Base-by-base conservation (phyloP, 2,888 invertebrate genomes). In the Anaspis maculata region DNA sequence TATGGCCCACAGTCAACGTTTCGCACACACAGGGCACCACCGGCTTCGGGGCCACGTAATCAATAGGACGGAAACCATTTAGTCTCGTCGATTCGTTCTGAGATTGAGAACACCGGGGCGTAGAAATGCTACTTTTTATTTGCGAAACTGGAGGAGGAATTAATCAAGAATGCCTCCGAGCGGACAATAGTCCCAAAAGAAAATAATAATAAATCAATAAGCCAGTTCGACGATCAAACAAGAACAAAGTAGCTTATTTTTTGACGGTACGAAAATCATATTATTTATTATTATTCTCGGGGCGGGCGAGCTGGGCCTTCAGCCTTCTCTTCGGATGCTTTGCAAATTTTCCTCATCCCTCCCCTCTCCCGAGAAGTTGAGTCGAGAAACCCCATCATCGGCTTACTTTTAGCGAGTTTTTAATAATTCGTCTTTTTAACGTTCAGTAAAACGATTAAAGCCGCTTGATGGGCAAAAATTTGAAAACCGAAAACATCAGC, bases 201-300 rank as follows among this genome's bases (percentile, higher is more conserved):
- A 49, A 41, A 49, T 49, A 51, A 51, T 46, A 49, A 48, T 51
- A 49, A 51, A 51, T 51, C 51, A 49, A 51, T 51, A 46, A 48
- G 41, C 44, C 38, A 35, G 44, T 46, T 46, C 46, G 43, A 46
- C 37, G 36, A 48, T 46, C 41, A 45, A 46, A 44, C 36, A 39
- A 19, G 40, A 45, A 44, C 44, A 41, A 45, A 45, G 45, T 37
- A 34, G 37, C 38, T 41, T 45, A 44, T 25, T 32, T 26, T 34
- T 40, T 27, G 33, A 34, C 27, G 28, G 31, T 34, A 31, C 25
- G 19, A 19, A 31, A 34, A 25, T 39, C 30, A 27, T 19, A 37
- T 37, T 34, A 19, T 19, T 5, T 19, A 6, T 19, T 19, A 19
- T 19, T 19, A 19, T 19, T 19, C 5, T 19, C n/a, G n/a, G n/a